Conservation (phyloP, 37 sponge, comb jelly and placozoan species). For the Agelas oroides region DNA sequence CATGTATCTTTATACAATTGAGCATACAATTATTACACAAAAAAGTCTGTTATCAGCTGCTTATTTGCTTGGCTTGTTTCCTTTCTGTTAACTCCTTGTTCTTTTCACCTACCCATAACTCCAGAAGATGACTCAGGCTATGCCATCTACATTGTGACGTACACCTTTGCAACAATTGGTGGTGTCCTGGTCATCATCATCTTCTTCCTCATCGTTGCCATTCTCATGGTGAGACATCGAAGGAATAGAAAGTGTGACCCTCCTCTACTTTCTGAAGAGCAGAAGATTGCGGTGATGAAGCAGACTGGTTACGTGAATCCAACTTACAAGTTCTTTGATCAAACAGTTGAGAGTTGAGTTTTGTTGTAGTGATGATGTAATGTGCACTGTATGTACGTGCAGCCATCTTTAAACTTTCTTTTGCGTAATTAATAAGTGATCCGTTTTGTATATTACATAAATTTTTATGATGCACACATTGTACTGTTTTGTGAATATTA, state of each 20-base stretch:
- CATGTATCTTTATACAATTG: too few relatives aligned
- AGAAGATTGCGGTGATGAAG: conserved; percentile 60
- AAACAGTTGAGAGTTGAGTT: not conserved
- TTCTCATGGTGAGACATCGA: conserved; percentile 4
- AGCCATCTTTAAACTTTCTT: too few relatives aligned
- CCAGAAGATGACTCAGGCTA: not conserved
- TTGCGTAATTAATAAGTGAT: too few relatives aligned
- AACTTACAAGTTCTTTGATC: conserved; percentile 73
- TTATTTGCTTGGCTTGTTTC: too few relatives aligned
- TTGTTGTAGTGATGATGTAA: too few relatives aligned
- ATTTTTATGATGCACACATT: too few relatives aligned
- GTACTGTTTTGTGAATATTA: too few relatives aligned
- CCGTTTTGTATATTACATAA: too few relatives aligned
- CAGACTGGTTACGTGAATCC: conserved; percentile 72
- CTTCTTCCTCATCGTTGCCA: not conserved
- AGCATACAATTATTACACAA: too few relatives aligned
- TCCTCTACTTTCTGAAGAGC: conserved; percentile 39
- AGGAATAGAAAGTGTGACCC: not conserved
- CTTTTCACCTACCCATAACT: not conserved
- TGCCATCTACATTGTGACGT: not conserved
- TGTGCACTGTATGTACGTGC: too few relatives aligned
- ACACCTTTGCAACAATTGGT: conserved; percentile 14
- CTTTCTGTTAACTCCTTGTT: too few relatives aligned
- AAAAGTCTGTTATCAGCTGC: too few relatives aligned
- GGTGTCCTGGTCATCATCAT: not conserved